phyloP scores from a whole-genome alignment of 2,888 invertebrate species.

The Acleris emargana region DNA sequence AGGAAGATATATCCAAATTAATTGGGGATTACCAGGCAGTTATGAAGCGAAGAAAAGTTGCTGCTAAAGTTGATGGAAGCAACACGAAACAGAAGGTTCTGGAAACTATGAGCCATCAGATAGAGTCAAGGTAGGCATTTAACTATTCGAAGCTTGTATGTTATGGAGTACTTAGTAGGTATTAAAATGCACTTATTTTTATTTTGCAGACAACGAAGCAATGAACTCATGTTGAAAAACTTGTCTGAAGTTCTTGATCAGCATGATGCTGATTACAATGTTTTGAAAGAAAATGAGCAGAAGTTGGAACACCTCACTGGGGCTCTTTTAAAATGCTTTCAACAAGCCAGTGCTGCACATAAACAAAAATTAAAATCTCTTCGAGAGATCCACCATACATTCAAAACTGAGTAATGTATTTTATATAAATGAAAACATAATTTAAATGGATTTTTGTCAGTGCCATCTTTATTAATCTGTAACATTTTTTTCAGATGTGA shows the following conservation, averaged over 20 bases:
- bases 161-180: too few species aligned
- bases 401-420: conserved; percentile 62
- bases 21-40: conserved; percentile 54
- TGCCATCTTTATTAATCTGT: conserved; percentile 12
- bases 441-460: background rate
- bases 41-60: conserved; percentile 60
- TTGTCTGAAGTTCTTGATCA: conserved; percentile 58
- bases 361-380: conserved; percentile 64
- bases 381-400: conserved; percentile 59
- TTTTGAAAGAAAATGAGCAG: conserved; percentile 70
- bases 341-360: conserved; percentile 63
- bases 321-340: conserved; percentile 65
- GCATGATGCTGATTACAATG: conserved; percentile 63
- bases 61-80: conserved; percentile 51
- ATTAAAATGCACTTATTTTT: too few species aligned
- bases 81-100: conserved; percentile 65
- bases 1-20: conserved; percentile 55
- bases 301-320: conserved; percentile 66
- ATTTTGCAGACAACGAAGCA: conserved; percentile 61
- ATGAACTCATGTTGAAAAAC: conserved; percentile 56
- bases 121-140: conserved; percentile 57
- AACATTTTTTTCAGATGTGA: conserved; percentile 55
- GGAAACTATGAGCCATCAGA: conserved; percentile 61
- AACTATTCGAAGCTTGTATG: too few species aligned
- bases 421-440: background rate